Evolutionary conservation across 2,113 vertebrate genomes (phyloP), one percentile per base, ranked within the genome.

Genomic region (Theropithecus gelada): DNA sequence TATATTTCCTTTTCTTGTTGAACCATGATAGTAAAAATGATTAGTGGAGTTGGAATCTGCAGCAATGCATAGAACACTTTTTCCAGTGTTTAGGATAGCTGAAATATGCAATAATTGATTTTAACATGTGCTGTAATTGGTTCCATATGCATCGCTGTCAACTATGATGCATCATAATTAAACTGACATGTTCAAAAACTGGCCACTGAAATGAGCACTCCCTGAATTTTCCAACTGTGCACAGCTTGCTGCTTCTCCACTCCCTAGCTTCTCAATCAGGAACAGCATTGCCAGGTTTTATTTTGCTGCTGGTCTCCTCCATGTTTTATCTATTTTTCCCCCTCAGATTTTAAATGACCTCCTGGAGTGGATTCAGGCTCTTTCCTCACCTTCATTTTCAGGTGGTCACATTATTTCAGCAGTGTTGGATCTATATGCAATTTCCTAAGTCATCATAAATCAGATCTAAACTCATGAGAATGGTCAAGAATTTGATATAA

Each of bases 91-190:
- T 94, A 50, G 97, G 93, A 97, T 64, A 93, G 93, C 87, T 96
- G 95, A 98, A 98, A 98, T 97, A 98, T 96, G 96, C 97, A 97
- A 96, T 96, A 97, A 98, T 94, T 98, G 97, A 98, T 98, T 97
- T 97, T 98, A 96, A 98, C 94, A 93, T 94, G 98, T 10, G 1
- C 82, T 48, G 48, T 97, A 98, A 98, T 93, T 2, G 68, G 73
- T 96, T 96, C 97, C 96, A 89, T 85, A 84, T 43, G 94, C 45
- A 79, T 92, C 0, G 76, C 96, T 86, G 96, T 96, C 97, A 97
- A 68, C 96, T 76, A 27, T 17, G 73, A 96, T 68, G 89, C 95
- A 90, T 94, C 93, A 92, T 85, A 50, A 79, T 98, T 83, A 97
- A 94, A 83, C 75, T 81, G 68, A 96, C 22, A 96, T 94, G 76